A percentile compares a stretch with the other conserved stretches of the same genome.
Conservation (phyloP, 2,888 invertebrate genomes). For the Orthosia cruda region DNA sequence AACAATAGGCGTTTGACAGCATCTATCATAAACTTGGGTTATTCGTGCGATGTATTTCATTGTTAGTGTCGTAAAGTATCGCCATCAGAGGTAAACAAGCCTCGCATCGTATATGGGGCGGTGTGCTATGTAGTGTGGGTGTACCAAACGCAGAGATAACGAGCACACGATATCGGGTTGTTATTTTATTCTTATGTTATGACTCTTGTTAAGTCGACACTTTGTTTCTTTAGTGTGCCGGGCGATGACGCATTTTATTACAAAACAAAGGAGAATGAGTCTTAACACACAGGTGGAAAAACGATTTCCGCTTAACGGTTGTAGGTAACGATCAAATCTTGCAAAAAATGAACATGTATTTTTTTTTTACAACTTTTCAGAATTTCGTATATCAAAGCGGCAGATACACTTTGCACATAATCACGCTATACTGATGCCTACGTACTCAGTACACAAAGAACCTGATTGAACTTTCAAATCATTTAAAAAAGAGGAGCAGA, state of each 20-base stretch:
- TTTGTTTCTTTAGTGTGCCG: conserved; percentile 72
- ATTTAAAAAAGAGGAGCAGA: conserved; percentile 22
- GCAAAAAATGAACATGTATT: background rate
- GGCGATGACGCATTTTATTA: conserved; percentile 61
- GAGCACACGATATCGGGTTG: conserved; percentile 79
- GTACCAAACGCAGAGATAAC: conserved; percentile 80
- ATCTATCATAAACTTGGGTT: conserved; percentile 48
- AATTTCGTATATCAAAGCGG: too few species aligned
- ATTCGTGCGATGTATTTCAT: conserved; percentile 44
- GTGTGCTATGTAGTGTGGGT: conserved; percentile 61
- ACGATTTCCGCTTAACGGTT: conserved; percentile 12
- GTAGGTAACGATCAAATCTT: background rate
- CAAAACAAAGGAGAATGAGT: conserved; percentile 18
- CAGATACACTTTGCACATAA: too few species aligned
- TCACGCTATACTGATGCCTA: too few species aligned
- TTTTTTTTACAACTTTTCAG: conserved; percentile 11
- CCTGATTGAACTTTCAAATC: background rate
- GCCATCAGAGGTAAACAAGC: conserved; percentile 59
- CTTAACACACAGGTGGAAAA: conserved; percentile 3
- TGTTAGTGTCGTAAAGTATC: conserved; percentile 49
- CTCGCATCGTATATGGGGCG: conserved; percentile 34
- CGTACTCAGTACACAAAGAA: too few species aligned
- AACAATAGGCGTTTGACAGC: conserved; percentile 49
- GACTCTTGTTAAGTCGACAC: conserved; percentile 79
- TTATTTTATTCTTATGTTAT: conserved; percentile 83